Evolutionary conservation across 2,888 invertebrate genomes (phyloP).

Genomic region (Polymixis flavicincta): DNA sequence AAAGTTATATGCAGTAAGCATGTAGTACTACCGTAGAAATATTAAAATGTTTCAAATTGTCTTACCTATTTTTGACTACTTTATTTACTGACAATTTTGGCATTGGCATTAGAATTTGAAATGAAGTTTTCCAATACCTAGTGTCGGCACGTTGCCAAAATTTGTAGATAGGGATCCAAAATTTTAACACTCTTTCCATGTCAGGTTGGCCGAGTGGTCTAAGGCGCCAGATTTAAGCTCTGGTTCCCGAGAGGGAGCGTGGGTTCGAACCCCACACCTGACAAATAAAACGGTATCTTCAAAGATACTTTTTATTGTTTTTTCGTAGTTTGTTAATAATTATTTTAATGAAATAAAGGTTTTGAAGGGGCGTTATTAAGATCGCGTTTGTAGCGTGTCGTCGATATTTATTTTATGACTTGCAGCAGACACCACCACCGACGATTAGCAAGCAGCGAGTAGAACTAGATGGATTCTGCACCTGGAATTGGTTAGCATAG

Average conservation of each 20-base stretch:
- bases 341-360: not conserved
- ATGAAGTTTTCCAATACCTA: not conserved
- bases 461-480: not conserved
- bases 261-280: conserved; percentile 96
- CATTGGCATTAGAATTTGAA: not conserved
- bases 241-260: conserved; percentile 95
- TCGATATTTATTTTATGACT: not conserved
- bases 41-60: not conserved
- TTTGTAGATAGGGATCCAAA: not conserved
- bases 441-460: too few relatives aligned
- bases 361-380: not conserved
- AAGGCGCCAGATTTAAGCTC: conserved; percentile 96
- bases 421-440: too few relatives aligned
- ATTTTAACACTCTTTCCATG: conserved; percentile 67
- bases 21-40: not conserved
- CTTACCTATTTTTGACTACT: not conserved
- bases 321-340: not conserved
- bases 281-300: not conserved
- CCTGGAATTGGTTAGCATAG: not conserved
- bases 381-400: not conserved
- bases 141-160: conserved; percentile 57
- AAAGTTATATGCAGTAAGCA: not conserved
- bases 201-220: conserved; percentile 96
- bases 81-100: not conserved
- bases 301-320: not conserved